Evolutionary conservation across 2,888 invertebrate species (phyloP).

Genomic region (Epirrita christyi): DNA sequence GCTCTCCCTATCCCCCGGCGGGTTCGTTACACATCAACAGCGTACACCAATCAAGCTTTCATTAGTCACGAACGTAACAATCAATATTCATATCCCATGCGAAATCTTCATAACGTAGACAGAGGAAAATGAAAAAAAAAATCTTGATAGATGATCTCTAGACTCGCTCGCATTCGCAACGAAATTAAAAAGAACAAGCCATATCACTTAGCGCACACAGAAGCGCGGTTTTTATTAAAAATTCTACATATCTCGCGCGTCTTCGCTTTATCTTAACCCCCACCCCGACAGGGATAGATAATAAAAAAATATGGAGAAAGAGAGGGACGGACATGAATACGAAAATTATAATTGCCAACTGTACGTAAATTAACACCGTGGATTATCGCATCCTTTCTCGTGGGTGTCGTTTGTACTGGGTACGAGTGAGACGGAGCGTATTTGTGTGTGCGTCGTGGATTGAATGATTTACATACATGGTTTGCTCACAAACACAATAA

Average conservation of each 20-base stretch:
- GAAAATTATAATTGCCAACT: slow-evolving; percentile 84
- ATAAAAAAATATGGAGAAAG: slow-evolving; percentile 71
- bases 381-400: slow-evolving; percentile 50
- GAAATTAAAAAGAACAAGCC: slow-evolving; percentile 85
- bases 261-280: slow-evolving; percentile 75
- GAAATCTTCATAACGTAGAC: slow-evolving; percentile 72
- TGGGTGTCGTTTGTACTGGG: slow-evolving; percentile 41
- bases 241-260: slow-evolving; percentile 83
- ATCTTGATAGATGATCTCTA: slow-evolving; percentile 77
- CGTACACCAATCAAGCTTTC: slow-evolving; percentile 80
- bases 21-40: slow-evolving; percentile 74
- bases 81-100: slow-evolving; percentile 85
- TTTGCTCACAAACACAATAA: slow-evolving; percentile 77
- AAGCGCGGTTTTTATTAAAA: slow-evolving; percentile 81
- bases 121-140: slow-evolving; percentile 53
- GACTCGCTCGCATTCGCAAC: slow-evolving; percentile 72
- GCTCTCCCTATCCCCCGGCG: slow-evolving; percentile 55
- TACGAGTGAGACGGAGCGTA: slow-evolving; percentile 53
- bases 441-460: slow-evolving; percentile 63
- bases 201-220: slow-evolving; percentile 85
- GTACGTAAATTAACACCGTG: slow-evolving; percentile 83
- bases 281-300: slow-evolving; percentile 67
- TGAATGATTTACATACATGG: slow-evolving; percentile 77
- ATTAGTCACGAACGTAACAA: slow-evolving; percentile 74
- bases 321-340: slow-evolving; percentile 72